These are phyloP conservation scores for Neuroterus valhalla DNA, from an alignment of 1,140 invertebrate species.

Conservation along the genomic window DNA sequence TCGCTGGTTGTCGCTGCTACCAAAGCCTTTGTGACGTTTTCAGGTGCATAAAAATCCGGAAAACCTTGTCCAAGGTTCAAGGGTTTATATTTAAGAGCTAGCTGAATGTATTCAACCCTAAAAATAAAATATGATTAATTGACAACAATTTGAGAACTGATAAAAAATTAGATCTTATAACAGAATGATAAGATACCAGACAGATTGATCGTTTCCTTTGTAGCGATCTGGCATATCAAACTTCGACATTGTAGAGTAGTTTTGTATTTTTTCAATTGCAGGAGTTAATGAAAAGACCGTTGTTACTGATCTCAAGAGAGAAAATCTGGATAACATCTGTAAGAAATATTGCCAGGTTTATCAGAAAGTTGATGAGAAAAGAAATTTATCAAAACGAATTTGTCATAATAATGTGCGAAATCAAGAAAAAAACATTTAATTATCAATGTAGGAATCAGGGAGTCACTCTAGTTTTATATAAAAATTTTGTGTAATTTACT, in stretches of 20 bases:
- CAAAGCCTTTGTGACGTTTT: slow-evolving; percentile 88
- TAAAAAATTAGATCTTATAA: slow-evolving; percentile 33
- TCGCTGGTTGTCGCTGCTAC: slow-evolving; percentile 80
- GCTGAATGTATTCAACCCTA: slow-evolving; percentile 96
- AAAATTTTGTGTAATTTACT: too few relatives aligned
- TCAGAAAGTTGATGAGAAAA: background rate
- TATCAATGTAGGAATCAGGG: too few relatives aligned
- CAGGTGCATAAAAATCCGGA: slow-evolving; percentile 93
- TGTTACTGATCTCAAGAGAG: slow-evolving; percentile 31
- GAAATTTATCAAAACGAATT: background rate
- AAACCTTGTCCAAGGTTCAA: slow-evolving; percentile 98
- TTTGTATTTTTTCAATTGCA: slow-evolving; percentile 42
- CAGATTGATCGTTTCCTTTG: slow-evolving; percentile 74
- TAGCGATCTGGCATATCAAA: slow-evolving; percentile 74
- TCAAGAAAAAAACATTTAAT: too few relatives aligned
- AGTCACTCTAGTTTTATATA: too few relatives aligned
- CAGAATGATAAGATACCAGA: slow-evolving; percentile 72
- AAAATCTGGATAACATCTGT: slow-evolving; percentile 52
- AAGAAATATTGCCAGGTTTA: slow-evolving; percentile 22
- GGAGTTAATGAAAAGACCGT: slow-evolving; percentile 31
- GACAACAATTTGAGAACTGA: background rate
- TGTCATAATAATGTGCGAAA: too few relatives aligned
- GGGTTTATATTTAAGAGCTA: slow-evolving; percentile 92
- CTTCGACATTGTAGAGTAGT: slow-evolving; percentile 65
- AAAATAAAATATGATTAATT: slow-evolving; percentile 52